Conservation (phyloP, 2,888 invertebrate species). For the Tipula unca region DNA sequence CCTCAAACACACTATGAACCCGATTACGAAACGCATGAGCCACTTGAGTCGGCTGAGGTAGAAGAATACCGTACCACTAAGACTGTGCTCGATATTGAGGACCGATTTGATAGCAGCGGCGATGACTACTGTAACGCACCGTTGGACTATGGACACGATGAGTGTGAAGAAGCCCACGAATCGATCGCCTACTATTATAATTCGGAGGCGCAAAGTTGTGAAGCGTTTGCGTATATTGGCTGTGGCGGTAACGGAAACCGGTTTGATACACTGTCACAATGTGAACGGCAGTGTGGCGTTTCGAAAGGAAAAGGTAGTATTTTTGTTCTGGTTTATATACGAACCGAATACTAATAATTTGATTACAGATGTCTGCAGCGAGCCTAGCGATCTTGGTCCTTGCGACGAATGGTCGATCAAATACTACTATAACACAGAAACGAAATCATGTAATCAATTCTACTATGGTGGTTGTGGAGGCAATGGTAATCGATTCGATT, state of each 20-base stretch:
- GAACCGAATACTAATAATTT: neutral
- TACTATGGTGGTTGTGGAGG: conserved; percentile 76
- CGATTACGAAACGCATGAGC: neutral
- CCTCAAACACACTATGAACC: neutral
- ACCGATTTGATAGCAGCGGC: neutral
- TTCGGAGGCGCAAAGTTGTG: conserved; percentile 53
- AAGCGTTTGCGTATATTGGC: conserved; percentile 75
- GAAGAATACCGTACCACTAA: neutral
- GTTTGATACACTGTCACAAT: conserved; percentile 65
- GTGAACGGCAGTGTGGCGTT: conserved; percentile 65
- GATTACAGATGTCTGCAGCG: conserved; percentile 59
- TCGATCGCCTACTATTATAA: conserved; percentile 64
- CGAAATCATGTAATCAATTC: conserved; percentile 59
- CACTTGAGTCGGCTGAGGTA: neutral
- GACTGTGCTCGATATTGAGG: neutral
- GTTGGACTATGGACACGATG: neutral
- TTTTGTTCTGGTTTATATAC: neutral
- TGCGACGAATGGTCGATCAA: conserved; percentile 54
- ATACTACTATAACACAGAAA: conserved; percentile 57
- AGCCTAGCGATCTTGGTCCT: conserved; percentile 57
- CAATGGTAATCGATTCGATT: conserved; percentile 74
- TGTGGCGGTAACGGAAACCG: conserved; percentile 72
- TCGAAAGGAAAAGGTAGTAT: conserved; percentile 58
- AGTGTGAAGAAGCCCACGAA: conserved; percentile 50
- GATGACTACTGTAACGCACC: neutral